phyloP scores from a whole-genome alignment of 2,113 vertebrate genomes.

The Pithys albifrons region DNA sequence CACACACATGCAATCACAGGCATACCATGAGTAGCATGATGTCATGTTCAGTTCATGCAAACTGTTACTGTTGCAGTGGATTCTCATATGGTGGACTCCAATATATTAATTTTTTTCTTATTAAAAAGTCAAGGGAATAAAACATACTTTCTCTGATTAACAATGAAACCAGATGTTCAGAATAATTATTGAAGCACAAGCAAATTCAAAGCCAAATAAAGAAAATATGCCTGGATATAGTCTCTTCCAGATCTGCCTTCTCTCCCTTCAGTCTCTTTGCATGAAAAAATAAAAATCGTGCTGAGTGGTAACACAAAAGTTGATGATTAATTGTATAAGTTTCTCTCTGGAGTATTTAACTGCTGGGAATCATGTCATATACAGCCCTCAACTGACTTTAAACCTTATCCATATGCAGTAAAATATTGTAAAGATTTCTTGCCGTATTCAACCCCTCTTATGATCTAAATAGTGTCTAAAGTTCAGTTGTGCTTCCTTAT shows the following conservation, averaged over 20 bases:
- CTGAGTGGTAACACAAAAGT: conserved; percentile 21
- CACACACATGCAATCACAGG: fast-evolving
- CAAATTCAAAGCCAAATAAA: conserved; percentile 50
- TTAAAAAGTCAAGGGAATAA: conserved; percentile 2
- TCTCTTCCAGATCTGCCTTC: not conserved
- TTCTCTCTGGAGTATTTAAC: conserved; percentile 14
- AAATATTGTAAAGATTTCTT: not conserved
- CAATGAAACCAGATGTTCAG: conserved; percentile 37
- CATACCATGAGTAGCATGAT: not conserved
- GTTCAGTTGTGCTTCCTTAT: not conserved
- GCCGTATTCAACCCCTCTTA: not conserved
- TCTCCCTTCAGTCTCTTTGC: not conserved
- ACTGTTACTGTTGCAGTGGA: not conserved
- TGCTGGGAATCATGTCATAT: not conserved
- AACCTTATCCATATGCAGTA: not conserved
- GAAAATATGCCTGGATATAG: not conserved
- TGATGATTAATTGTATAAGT: not conserved
- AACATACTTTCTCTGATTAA: conserved; percentile 1
- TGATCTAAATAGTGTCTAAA: not conserved
- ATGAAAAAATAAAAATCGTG: conserved; percentile 24
- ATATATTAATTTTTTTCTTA: not conserved
- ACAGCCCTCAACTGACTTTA: not conserved
- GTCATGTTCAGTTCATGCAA: not conserved
- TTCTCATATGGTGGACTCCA: not conserved
- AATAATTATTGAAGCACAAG: conserved; percentile 7